Percentiles rank a stretch among this genome's conserved stretches.
Conservation (phyloP, 2,888 invertebrate genomes). For the Kryphioiulus occultus region DNA sequence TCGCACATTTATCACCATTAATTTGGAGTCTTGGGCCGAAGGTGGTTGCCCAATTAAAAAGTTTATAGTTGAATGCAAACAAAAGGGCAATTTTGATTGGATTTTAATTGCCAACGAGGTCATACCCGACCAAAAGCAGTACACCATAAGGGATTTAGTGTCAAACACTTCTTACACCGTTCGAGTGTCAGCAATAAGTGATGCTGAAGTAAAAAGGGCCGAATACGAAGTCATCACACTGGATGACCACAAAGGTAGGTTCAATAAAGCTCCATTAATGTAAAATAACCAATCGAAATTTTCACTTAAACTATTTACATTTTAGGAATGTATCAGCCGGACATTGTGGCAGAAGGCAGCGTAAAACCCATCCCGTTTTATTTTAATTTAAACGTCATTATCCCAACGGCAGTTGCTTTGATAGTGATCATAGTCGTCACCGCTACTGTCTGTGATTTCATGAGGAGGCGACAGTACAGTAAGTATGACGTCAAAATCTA, state of each 20-base stretch:
- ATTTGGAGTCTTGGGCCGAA: constrained; percentile 49
- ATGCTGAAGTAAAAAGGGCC: constrained; percentile 44
- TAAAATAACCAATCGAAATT: neutral
- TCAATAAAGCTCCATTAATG: neutral
- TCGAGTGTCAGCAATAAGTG: constrained; percentile 50
- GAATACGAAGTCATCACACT: constrained; percentile 48
- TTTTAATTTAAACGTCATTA: constrained; percentile 54
- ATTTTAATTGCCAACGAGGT: constrained; percentile 39
- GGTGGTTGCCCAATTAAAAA: constrained; percentile 48
- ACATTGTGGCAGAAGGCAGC: constrained; percentile 33
- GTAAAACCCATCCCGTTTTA: constrained; percentile 51
- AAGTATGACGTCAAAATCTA: neutral
- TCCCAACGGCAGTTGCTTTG: constrained; percentile 51
- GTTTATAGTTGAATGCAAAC: constrained; percentile 44
- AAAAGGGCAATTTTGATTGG: constrained; percentile 48
- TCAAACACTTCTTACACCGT: constrained; percentile 33
- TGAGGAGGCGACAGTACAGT: constrained; percentile 49
- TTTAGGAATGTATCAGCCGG: neutral
- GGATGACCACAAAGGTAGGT: constrained; percentile 44
- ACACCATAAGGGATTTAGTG: constrained; percentile 41
- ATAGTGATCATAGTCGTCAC: constrained; percentile 52
- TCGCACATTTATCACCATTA: constrained; percentile 35
- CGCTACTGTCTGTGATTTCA: constrained; percentile 52
- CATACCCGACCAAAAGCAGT: neutral
- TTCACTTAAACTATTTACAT: neutral